Evolutionary conservation across 2,888 invertebrate genomes (phyloP).

Genomic region (Plebejus melissa): DNA sequence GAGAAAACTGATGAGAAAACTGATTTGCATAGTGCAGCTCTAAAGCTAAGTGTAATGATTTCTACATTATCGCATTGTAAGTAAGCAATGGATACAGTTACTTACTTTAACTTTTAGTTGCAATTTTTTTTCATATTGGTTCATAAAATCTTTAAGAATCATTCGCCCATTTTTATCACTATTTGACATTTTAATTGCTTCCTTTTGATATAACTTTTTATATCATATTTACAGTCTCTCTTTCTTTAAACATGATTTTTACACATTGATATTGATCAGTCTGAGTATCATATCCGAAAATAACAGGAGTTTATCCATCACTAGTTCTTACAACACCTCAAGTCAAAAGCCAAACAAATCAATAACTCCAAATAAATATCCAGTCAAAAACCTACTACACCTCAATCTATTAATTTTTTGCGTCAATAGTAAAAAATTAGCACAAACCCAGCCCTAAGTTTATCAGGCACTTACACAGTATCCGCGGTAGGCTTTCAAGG

Average conservation of each 20-base stretch:
- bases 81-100: background rate
- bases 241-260: too few relatives aligned
- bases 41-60: background rate
- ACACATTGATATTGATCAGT: too few relatives aligned
- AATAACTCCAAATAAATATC: background rate
- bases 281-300: too few relatives aligned
- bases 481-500: constrained; percentile 40
- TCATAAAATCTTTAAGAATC: too few relatives aligned
- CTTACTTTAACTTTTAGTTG: too few relatives aligned
- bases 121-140: too few relatives aligned
- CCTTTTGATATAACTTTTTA: too few relatives aligned
- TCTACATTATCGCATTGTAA: background rate
- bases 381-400: background rate
- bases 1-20: background rate
- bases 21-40: background rate
- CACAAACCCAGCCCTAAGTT: background rate
- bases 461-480: constrained; percentile 13
- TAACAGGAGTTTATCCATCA: too few relatives aligned
- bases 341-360: background rate
- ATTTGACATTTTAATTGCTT: too few relatives aligned
- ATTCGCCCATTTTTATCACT: too few relatives aligned
- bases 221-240: too few relatives aligned
- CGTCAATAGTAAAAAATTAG: background rate
- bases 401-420: background rate
- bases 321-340: too few relatives aligned